Base-by-base conservation (phyloP, 37 sponge, comb jelly and placozoan species). In the Hexactinellida sp. region DNA sequence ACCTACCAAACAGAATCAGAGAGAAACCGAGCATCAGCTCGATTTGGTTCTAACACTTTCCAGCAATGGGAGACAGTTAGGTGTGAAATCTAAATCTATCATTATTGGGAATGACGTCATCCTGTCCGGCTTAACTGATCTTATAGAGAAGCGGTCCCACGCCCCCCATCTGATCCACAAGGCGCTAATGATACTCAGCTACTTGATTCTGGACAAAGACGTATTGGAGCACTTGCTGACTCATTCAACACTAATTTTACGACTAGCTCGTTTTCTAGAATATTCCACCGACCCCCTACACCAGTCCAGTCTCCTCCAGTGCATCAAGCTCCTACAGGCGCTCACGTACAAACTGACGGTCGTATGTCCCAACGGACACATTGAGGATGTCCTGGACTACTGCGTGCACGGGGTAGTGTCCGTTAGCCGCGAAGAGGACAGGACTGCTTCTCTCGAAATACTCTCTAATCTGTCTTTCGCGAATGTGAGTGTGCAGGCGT, bases 401-500 rank as follows among this genome's bases (percentile, higher is more conserved):
- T 63, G 19, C 3, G 76, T 63, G 76, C 76, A 63, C 5, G 34
- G 19, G 34, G 28, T 63, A 28, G 28, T 63, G 5, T 63, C 76
- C 3, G 76, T 3, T 3, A 32, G 30, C 3, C 25, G 30, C 34
- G 76, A 3, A 3, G 76, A 63, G 34, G 3, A 63, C 34, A 63
- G 76, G n/a, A 54, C 36, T 13, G 36, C 85, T 36, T 84, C 55
- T 54, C 84, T 88, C 39, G 84, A 84, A 36, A 37, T 84, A 0
- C 37, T 88, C 23, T 84, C 88, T 36, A 88, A 88, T 54, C 54
- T 88, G 35, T 84, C 84, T 41, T 51, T 36, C 51, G 0, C 54
- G 21, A 88, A 39, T 52, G 55, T 88, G 24, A 35, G 84, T 24
- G 88, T 88, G 36, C 84, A 84, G 37, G 88, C 84, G 37, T 84